Evolutionary conservation across 2,888 invertebrate species (phyloP).

Genomic region (Mermis nigrescens): DNA sequence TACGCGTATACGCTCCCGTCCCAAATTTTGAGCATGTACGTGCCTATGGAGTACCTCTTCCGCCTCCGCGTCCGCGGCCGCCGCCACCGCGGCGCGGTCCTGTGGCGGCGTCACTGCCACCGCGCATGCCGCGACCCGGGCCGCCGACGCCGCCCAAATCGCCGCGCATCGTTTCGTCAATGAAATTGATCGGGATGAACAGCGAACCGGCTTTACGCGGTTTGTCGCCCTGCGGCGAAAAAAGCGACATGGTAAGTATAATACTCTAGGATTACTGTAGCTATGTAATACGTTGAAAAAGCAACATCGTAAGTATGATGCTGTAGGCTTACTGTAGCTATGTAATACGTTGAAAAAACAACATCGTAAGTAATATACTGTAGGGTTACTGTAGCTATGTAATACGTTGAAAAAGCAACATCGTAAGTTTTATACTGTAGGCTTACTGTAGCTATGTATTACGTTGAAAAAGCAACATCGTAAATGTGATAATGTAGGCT

Average conservation of each 20-base stretch:
- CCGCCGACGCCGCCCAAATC: conserved; percentile 21
- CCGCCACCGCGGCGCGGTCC: background rate
- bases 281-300: background rate
- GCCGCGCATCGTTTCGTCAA: conserved; percentile 27
- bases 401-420: too few relatives aligned
- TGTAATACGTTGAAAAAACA: too few relatives aligned
- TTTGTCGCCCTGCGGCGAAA: too few relatives aligned
- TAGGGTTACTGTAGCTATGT: too few relatives aligned
- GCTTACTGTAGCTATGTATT: conserved; percentile 12
- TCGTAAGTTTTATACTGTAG: conserved; percentile 24
- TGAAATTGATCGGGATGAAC: conserved; percentile 33
- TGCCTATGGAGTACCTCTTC: too few relatives aligned
- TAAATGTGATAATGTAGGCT: background rate
- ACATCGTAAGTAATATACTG: too few relatives aligned
- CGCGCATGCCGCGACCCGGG: conserved; percentile 1
- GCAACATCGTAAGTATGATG: background rate
- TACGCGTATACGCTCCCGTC: too few relatives aligned
- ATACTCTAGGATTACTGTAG: conserved; percentile 22
- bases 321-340: too few relatives aligned
- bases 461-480: background rate
- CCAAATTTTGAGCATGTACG: too few relatives aligned
- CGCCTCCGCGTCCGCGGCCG: background rate
- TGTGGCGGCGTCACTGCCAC: background rate
- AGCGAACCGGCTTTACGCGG: conserved; percentile 26
- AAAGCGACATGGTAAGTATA: too few relatives aligned